Conservation (phyloP, 2,113 vertebrate species). For the Zootoca vivipara region DNA sequence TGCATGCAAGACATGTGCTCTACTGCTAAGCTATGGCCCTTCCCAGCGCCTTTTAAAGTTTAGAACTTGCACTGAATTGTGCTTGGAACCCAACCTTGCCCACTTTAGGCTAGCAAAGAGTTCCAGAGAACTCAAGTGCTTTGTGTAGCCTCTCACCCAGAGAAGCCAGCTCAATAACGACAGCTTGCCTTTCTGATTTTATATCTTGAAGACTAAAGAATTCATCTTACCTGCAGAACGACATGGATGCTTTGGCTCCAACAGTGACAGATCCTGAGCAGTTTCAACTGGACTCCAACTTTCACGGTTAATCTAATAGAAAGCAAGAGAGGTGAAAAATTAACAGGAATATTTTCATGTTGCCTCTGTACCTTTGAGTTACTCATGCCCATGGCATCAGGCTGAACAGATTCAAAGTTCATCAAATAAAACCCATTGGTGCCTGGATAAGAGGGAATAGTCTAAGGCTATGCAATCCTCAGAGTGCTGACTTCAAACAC, state of each 20-base stretch:
- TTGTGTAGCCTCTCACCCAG: background rate
- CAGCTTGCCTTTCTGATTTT: conserved; percentile 15
- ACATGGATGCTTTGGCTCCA: conserved; percentile 53
- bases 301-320: conserved; percentile 78
- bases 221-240: conserved; percentile 67
- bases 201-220: background rate
- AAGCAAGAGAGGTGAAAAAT: conserved; percentile 27
- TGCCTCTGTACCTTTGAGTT: background rate
- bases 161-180: too few relatives aligned
- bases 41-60: background rate
- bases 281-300: conserved; percentile 77
- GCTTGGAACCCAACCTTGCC: background rate
- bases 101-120: background rate
- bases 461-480: background rate
- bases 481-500: background rate
- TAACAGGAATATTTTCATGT: background rate
- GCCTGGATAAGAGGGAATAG: background rate
- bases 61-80: background rate
- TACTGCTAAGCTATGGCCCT: background rate
- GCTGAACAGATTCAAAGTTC: background rate
- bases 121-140: too few relatives aligned
- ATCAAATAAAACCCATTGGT: background rate
- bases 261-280: conserved; percentile 61
- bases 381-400: background rate
- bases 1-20: background rate